phyloP scores from a whole-genome alignment of 2,888 invertebrate species.

The Labia minor region DNA sequence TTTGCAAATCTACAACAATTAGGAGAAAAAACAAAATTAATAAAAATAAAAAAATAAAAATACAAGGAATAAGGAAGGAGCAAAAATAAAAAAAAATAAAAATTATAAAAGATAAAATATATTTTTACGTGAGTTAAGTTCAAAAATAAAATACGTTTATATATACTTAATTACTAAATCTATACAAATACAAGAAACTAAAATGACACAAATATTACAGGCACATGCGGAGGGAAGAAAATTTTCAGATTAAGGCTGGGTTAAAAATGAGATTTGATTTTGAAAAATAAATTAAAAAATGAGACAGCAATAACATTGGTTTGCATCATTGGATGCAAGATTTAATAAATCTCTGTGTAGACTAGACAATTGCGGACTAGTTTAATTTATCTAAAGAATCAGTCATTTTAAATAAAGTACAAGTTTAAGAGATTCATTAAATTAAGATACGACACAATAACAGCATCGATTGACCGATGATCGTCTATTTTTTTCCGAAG shows the following conservation, averaged over 20 bases:
- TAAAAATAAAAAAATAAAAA: not conserved
- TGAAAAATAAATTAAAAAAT: too few relatives aligned
- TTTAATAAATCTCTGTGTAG: not conserved
- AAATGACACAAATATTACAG: not conserved
- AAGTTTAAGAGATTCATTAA: not conserved
- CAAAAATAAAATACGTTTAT: not conserved
- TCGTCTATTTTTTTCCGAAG: not conserved
- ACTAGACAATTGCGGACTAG: not conserved
- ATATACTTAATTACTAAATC: not conserved
- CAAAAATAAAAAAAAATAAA: not conserved
- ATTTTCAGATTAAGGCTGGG: not conserved
- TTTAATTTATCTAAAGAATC: too few relatives aligned
- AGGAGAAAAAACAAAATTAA: too few relatives aligned
- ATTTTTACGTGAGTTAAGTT: not conserved
- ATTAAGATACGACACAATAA: not conserved
- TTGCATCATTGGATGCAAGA: too few relatives aligned
- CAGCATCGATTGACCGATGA: not conserved
- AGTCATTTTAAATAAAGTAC: too few relatives aligned
- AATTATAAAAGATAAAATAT: not conserved
- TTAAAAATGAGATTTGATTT: not conserved
- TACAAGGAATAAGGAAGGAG: not conserved
- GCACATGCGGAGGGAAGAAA: slow-evolving; percentile 1
- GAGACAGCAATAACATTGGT: too few relatives aligned
- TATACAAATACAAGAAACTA: not conserved
- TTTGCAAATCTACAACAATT: too few relatives aligned